Percentiles rank a stretch among this genome's conserved stretches.
These are phyloP conservation scores for Saccostrea echinata DNA, from an alignment of 1,140 invertebrate species.

Conservation along the genomic window DNA sequence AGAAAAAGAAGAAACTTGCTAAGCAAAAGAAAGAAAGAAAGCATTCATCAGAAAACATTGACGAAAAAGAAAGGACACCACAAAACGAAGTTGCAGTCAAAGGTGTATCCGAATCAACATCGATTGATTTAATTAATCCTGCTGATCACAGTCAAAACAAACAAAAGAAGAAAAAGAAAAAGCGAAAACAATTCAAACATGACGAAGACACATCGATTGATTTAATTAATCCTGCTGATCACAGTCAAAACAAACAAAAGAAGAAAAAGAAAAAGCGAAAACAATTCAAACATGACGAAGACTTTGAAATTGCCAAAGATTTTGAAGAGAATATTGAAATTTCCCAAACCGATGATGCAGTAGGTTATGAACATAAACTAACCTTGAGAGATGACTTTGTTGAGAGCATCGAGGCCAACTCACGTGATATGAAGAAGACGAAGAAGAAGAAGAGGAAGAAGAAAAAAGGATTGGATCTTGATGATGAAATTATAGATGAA, in stretches of 20 bases:
- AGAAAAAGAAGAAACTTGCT: not conserved
- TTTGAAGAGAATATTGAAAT: not conserved
- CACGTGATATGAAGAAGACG: not conserved
- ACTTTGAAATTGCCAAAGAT: not conserved
- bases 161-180: not conserved
- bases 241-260: no score
- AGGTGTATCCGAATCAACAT: no score
- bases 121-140: no score
- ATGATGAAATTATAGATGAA: not conserved
- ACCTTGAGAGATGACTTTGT: not conserved
- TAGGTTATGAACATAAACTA: not conserved
- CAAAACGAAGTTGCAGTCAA: no score
- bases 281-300: no score
- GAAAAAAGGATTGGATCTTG: not conserved
- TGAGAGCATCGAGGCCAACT: not conserved
- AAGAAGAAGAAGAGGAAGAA: conserved; percentile 13
- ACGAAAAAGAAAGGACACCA: no score
- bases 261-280: not conserved
- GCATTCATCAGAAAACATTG: not conserved
- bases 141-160: not conserved
- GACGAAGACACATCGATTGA: no score
- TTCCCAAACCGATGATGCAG: not conserved
- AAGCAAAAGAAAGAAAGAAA: not conserved
- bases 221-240: no score
- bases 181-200: not conserved